Evolutionary conservation across 2,113 vertebrate genomes (phyloP), one percentile per base, ranked within the genome.

Genomic region (Hiodon tergisus): DNA sequence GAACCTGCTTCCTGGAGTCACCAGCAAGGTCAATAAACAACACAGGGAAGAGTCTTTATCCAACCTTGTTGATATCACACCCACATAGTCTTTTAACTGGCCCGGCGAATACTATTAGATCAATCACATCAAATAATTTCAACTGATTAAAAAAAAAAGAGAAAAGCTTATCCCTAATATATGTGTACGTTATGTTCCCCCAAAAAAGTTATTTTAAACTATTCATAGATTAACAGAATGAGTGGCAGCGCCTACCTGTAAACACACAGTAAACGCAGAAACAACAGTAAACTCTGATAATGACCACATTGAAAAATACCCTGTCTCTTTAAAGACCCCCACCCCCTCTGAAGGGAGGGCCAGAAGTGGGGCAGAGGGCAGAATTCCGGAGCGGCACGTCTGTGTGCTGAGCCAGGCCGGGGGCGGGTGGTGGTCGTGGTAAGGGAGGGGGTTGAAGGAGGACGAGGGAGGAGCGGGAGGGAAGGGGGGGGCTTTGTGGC

Each of bases 331-430:
- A 90, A 90, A 90, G 82, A 83, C 83, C 86, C 85, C 80, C 83
- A 78, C 76, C 78, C 73, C 52, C 62, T 47, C 53, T 8, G 53
- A 67, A 63, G 54, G 73, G 73, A 62, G 77, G 82, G 82, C 80
- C 83, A 87, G 84, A 88, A 89, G 83, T 89, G 87, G 88, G 87
- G 85, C 88, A 91, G 88, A 89, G 91, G 88, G 88, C 89, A 90
- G 90, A 91, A 91, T 90, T 89, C 87, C 87, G 84, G 73, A 88
- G 86, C 83, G 85, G 86, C 85, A 83, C 75, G 85, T 88, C 86
- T 89, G 85, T 82, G 87, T 83, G 82, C 85, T 85, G 87, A 89
- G 82, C 81, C 81, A 79, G 80, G 79, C 84, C 69, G 76, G 79
- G 82, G 81, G 63, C 31, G 78, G 81, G 72, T 55, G 77, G 57